Evolutionary conservation across 2,113 vertebrate genomes (phyloP).

Genomic region (Poicephalus meyeri): DNA sequence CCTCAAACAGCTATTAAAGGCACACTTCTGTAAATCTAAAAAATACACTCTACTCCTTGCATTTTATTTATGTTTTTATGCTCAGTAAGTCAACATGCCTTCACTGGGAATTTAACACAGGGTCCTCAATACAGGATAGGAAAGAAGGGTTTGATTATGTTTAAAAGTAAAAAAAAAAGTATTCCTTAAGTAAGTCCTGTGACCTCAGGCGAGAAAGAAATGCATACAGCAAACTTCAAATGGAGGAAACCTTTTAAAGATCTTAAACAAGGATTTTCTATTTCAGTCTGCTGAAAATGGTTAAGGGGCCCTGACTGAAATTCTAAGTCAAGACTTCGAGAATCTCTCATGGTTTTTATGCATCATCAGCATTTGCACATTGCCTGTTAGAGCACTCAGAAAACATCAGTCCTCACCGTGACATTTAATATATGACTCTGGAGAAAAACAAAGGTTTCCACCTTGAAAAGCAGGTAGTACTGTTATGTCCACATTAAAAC

Average conservation of each 20-base stretch:
- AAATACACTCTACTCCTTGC: not conserved
- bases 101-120: not conserved
- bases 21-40: not conserved
- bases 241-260: not conserved
- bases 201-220: not conserved
- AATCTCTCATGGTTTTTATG: not conserved
- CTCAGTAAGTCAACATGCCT: not conserved
- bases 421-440: not conserved
- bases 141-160: not conserved
- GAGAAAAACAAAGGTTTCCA: not conserved
- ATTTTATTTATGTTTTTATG: not conserved
- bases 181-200: not conserved
- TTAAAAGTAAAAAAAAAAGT: not conserved
- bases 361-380: not conserved
- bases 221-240: not conserved
- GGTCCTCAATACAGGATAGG: not conserved
- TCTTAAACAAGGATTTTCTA: not conserved
- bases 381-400: not conserved
- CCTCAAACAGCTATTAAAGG: conserved; percentile 48
- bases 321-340: not conserved
- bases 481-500: not conserved
- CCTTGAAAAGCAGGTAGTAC: not conserved
- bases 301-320: not conserved
- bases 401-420: not conserved
- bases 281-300: not conserved